A percentile compares a stretch with the other conserved stretches of the same genome.
These are phyloP conservation scores for Perccottus glenii DNA, from an alignment of 2,113 vertebrate species.

Conservation along the genomic window DNA sequence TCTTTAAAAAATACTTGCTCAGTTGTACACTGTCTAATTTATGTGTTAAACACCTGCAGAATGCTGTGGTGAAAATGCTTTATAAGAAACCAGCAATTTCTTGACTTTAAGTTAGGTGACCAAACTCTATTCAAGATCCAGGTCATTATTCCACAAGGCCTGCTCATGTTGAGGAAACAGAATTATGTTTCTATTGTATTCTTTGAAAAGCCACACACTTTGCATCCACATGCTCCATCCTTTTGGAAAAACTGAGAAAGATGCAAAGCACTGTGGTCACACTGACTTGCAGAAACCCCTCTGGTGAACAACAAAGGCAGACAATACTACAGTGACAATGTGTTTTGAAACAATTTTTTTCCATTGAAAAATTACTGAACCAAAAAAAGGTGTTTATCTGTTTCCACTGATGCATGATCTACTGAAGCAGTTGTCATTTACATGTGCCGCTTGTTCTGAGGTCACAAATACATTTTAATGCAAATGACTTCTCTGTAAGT, in stretches of 20 bases:
- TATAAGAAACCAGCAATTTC: not conserved
- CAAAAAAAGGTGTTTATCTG: constrained; percentile 46
- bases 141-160: constrained; percentile 23
- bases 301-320: constrained; percentile 28
- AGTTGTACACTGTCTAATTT: not conserved
- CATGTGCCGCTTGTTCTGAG: constrained; percentile 41
- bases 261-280: constrained; percentile 71
- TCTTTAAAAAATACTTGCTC: not conserved
- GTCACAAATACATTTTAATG: constrained; percentile 42
- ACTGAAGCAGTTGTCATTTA: constrained; percentile 62
- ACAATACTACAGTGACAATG: constrained; percentile 53
- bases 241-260: constrained; percentile 58
- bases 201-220: constrained; percentile 54
- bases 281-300: not conserved
- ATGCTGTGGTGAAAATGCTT: not conserved
- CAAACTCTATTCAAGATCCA: constrained; percentile 50
- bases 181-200: constrained; percentile 47
- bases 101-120: not conserved
- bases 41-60: not conserved
- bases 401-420: constrained; percentile 34
- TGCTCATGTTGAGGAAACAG: constrained; percentile 31
- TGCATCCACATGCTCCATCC: constrained; percentile 70
- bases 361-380: constrained; percentile 46
- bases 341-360: constrained; percentile 37
- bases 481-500: constrained; percentile 55